These are phyloP conservation scores for Zosterops japonicus DNA, from an alignment of 2,113 vertebrate genomes.

Conservation along the genomic window DNA sequence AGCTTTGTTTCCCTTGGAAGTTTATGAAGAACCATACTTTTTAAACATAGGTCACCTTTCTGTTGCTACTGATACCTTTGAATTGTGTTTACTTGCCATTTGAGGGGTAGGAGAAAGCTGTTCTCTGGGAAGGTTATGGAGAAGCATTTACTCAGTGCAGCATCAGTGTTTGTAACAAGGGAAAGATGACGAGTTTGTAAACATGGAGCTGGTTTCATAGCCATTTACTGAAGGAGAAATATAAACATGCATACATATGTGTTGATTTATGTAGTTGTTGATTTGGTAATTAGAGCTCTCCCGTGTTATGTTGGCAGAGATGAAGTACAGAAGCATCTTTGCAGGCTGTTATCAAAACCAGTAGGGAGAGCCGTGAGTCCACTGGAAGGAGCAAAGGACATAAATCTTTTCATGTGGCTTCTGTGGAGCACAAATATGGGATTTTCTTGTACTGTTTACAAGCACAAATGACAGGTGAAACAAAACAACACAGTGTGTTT, in stretches of 20 bases:
- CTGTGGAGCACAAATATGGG: background rate
- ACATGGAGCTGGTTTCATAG: background rate
- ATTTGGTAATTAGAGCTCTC: background rate
- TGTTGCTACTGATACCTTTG: background rate
- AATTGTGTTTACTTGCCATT: background rate
- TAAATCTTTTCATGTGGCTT: background rate
- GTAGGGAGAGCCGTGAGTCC: slow-evolving; percentile 58
- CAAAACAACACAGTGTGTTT: background rate
- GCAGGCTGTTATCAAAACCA: slow-evolving; percentile 43
- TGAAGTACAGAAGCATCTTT: background rate
- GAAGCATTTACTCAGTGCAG: background rate
- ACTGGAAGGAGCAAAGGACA: slow-evolving; percentile 28
- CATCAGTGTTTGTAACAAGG: background rate
- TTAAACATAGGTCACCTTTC: background rate
- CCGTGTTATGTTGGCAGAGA: background rate
- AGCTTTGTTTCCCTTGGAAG: background rate
- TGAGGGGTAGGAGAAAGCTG: background rate
- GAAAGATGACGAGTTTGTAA: background rate
- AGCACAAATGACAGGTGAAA: background rate
- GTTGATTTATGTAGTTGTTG: background rate
- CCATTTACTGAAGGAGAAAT: background rate
- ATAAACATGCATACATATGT: background rate
- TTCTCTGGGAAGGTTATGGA: background rate
- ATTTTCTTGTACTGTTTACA: background rate
- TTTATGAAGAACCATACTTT: background rate